Percentiles rank a stretch among this genome's conserved stretches.
Conservation (phyloP, 2,797 vertebrate species). For the Carcharodon carcharias region DNA sequence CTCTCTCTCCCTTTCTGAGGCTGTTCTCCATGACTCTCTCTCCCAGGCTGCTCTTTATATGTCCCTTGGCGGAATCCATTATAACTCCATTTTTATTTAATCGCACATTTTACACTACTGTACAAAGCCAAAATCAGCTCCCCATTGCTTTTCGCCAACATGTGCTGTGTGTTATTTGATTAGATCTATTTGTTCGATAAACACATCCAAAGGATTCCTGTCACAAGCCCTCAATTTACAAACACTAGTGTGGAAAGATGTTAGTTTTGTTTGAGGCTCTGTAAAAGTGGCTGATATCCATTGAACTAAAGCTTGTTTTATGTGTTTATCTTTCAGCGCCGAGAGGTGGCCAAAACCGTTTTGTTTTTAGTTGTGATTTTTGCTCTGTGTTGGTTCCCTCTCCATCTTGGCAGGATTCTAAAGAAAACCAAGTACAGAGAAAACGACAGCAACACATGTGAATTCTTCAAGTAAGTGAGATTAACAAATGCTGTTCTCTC, state of each 20-base stretch:
- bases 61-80: too few relatives aligned
- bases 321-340: constrained; percentile 63
- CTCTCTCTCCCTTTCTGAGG: too few relatives aligned
- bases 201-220: not conserved
- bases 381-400: constrained; percentile 94
- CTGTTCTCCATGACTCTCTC: too few relatives aligned
- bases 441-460: constrained; percentile 68
- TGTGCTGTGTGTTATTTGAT: not conserved
- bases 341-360: constrained; percentile 94
- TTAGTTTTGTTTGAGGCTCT: not conserved
- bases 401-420: constrained; percentile 85
- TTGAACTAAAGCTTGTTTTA: not conserved
- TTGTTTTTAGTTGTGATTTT: constrained; percentile 96
- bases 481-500: not conserved
- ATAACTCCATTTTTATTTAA: not conserved
- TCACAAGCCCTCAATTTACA: not conserved
- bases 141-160: not conserved
- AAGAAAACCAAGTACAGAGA: constrained; percentile 70
- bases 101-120: not conserved
- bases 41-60: too few relatives aligned
- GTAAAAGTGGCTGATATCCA: not conserved
- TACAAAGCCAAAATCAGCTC: not conserved
- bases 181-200: not conserved
- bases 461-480: constrained; percentile 68
- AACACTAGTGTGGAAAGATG: not conserved